A percentile compares a stretch with the other conserved stretches of the same genome.
Evolutionary conservation across 1,140 invertebrate genomes (phyloP).

Genomic region (Pinna nobilis): DNA sequence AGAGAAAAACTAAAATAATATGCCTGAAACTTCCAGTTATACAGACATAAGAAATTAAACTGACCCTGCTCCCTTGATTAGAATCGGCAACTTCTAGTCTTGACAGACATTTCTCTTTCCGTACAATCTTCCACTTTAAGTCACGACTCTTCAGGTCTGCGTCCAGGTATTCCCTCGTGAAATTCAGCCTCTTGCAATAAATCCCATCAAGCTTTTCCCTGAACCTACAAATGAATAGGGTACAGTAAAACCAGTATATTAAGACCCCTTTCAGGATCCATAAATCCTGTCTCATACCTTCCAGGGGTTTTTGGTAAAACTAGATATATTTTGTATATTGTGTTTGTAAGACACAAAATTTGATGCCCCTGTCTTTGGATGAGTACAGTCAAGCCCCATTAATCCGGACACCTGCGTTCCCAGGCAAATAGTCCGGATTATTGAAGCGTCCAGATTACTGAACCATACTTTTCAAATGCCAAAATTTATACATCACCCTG

Average conservation of each 20-base stretch:
- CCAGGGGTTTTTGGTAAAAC: too few relatives aligned
- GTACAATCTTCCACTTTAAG: constrained; percentile 58
- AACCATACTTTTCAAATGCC: too few relatives aligned
- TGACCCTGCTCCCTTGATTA: constrained; percentile 28
- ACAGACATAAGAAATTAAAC: constrained; percentile 9
- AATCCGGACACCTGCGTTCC: too few relatives aligned
- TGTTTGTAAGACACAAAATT: too few relatives aligned
- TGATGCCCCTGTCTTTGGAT: too few relatives aligned
- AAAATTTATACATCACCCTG: too few relatives aligned
- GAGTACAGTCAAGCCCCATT: too few relatives aligned
- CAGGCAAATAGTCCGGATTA: too few relatives aligned
- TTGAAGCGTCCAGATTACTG: too few relatives aligned
- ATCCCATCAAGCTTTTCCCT: constrained; percentile 50
- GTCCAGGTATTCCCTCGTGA: constrained; percentile 55
- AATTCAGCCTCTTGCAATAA: constrained; percentile 47
- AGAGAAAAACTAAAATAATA: neutral
- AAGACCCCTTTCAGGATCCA: neutral
- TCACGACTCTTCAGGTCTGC: constrained; percentile 58
- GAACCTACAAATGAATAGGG: constrained; percentile 46
- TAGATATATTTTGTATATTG: too few relatives aligned
- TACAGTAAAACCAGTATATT: neutral
- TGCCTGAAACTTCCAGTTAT: constrained; percentile 1
- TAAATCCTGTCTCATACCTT: neutral
- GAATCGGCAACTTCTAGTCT: constrained; percentile 47
- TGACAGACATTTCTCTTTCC: constrained; percentile 55